These are phyloP conservation scores for Odontomyia ornata DNA, from an alignment of 2,888 invertebrate genomes.

Conservation along the genomic window DNA sequence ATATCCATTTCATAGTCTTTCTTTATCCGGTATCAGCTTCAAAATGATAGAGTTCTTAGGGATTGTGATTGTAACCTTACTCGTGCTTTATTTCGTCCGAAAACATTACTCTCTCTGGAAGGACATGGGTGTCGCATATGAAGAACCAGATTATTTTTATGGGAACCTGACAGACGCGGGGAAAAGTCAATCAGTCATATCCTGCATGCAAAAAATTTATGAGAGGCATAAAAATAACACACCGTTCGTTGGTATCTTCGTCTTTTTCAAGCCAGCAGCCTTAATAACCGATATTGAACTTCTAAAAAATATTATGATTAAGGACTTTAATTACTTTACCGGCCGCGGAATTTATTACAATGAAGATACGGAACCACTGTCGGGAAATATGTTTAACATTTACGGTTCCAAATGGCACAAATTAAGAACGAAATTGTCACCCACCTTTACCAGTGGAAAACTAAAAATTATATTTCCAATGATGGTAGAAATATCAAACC, in stretches of 20 bases:
- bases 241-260: slow-evolving; percentile 57
- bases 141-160: slow-evolving; percentile 53
- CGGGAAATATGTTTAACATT: slow-evolving; percentile 33
- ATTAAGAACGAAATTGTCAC: slow-evolving; percentile 33
- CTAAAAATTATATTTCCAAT: slow-evolving; percentile 39
- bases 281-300: slow-evolving; percentile 48
- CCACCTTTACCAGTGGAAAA: slow-evolving; percentile 43
- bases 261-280: slow-evolving; percentile 54
- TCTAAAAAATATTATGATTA: slow-evolving; percentile 33
- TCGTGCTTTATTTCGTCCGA: background rate
- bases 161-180: slow-evolving; percentile 41
- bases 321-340: slow-evolving; percentile 40
- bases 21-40: too few species aligned
- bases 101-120: slow-evolving; percentile 62
- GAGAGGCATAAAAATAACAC: slow-evolving; percentile 54
- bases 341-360: slow-evolving; percentile 40
- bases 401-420: slow-evolving; percentile 18
- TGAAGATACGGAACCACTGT: slow-evolving; percentile 39
- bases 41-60: too few species aligned
- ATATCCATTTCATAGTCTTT: too few species aligned
- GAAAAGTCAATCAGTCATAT: slow-evolving; percentile 53
- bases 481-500: slow-evolving; percentile 48
- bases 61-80: background rate
- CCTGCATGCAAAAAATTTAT: slow-evolving; percentile 53
- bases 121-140: slow-evolving; percentile 66